phyloP scores from a whole-genome alignment of 1,140 invertebrate species.

The Drosophila funebris region DNA sequence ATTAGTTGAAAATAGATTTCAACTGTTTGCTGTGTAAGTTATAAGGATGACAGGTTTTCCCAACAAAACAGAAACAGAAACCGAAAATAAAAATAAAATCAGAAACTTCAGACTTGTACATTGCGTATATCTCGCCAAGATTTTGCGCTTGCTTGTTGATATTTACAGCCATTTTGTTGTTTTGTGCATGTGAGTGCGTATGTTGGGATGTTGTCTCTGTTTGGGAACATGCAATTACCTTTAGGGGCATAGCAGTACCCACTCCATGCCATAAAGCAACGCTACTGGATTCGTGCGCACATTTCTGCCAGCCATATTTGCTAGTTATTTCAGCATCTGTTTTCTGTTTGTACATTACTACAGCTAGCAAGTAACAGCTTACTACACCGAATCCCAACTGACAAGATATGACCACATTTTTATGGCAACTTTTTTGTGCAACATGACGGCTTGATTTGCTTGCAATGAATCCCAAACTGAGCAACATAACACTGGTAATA shows the following conservation, averaged over 20 bases:
- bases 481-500: too few relatives aligned
- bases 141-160: background rate
- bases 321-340: conserved; percentile 34
- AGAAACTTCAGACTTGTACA: conserved; percentile 32
- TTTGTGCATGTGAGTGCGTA: background rate
- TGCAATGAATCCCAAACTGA: background rate
- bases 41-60: conserved; percentile 64
- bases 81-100: conserved; percentile 14
- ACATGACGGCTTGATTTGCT: conserved; percentile 43
- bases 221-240: conserved; percentile 51
- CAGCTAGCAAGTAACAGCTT: background rate
- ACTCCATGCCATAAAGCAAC: conserved; percentile 28
- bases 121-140: too few relatives aligned
- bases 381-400: conserved; percentile 15
- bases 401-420: conserved; percentile 40
- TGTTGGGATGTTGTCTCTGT: conserved; percentile 4
- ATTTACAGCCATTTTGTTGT: conserved; percentile 52
- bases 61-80: conserved; percentile 4
- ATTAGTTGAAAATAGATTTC: conserved; percentile 77
- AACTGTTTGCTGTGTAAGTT: conserved; percentile 35
- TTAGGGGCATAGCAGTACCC: conserved; percentile 31
- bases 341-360: background rate
- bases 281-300: conserved; percentile 27
- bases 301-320: conserved; percentile 51
- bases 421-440: conserved; percentile 32